Evolutionary conservation across 2,113 vertebrate genomes (phyloP).

Genomic region (Hypomesus transpacificus): DNA sequence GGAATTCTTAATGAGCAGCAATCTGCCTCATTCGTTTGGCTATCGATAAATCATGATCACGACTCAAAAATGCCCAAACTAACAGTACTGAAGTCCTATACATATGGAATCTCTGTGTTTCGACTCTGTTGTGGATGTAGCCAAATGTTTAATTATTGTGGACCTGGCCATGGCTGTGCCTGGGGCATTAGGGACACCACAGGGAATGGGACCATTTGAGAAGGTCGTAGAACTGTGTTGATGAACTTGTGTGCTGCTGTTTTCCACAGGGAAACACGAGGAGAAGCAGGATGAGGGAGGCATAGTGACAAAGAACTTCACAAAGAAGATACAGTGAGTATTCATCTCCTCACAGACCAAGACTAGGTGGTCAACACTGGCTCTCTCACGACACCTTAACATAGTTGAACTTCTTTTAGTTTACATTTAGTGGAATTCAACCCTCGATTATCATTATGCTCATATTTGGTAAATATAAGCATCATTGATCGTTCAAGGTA

Average conservation of each 20-base stretch:
- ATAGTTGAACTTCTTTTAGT: too few relatives aligned
- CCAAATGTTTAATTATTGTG: neutral
- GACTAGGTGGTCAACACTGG: neutral
- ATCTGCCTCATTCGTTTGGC: too few relatives aligned
- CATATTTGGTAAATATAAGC: too few relatives aligned
- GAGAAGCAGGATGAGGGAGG: conserved; percentile 96
- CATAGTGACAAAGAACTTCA: conserved; percentile 98
- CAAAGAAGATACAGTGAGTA: conserved; percentile 98
- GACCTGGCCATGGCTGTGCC: conserved; percentile 4
- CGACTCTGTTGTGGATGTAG: too few relatives aligned
- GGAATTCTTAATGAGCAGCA: too few relatives aligned
- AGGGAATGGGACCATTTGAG: neutral
- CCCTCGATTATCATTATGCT: too few relatives aligned
- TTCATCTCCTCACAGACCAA: neutral
- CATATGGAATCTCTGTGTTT: too few relatives aligned
- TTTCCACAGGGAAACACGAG: conserved; percentile 86
- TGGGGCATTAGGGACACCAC: neutral
- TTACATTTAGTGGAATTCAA: too few relatives aligned
- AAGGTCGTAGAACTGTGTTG: neutral
- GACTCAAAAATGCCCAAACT: too few relatives aligned
- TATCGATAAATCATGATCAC: too few relatives aligned
- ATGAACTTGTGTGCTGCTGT: neutral
- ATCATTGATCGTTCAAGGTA: too few relatives aligned
- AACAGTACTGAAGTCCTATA: too few relatives aligned
- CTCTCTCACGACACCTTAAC: neutral